These are phyloP conservation scores for Dicrurus megarhynchus DNA, from an alignment of 2,113 vertebrate genomes.

Conservation along the genomic window DNA sequence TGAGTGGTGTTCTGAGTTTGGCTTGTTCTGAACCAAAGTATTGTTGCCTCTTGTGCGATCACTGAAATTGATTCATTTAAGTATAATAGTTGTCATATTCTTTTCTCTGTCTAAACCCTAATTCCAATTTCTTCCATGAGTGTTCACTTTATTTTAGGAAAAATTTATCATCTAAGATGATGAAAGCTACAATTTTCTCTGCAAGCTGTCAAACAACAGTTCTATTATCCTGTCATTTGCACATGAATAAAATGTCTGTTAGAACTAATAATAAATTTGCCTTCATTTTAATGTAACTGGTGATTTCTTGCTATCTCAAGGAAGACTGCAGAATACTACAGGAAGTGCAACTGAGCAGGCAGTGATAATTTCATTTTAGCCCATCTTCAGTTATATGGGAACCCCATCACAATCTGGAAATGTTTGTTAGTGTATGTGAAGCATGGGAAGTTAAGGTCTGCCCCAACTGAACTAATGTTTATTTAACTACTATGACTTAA, in stretches of 20 bases:
- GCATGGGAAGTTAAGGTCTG: background rate
- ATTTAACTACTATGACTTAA: background rate
- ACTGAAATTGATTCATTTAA: background rate
- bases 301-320: background rate
- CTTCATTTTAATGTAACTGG: constrained; percentile 18
- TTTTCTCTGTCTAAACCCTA: constrained; percentile 1
- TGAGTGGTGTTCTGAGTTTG: background rate
- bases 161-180: constrained; percentile 46
- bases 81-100: background rate
- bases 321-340: background rate
- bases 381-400: background rate
- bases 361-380: background rate
- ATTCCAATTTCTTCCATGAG: constrained; percentile 6
- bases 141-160: constrained; percentile 61
- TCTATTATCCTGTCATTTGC: constrained; percentile 59
- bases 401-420: background rate
- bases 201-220: constrained; percentile 59
- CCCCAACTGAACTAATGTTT: background rate
- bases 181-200: constrained; percentile 64
- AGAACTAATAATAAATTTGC: constrained; percentile 54
- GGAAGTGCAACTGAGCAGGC: background rate
- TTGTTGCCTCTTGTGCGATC: constrained; percentile 5
- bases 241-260: constrained; percentile 60
- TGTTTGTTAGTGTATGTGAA: background rate
- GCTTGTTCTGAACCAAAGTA: background rate